Percentiles rank a stretch among this genome's conserved stretches.
Conservation (phyloP, 1,140 invertebrate species). For the Lordiphosa collinella region DNA sequence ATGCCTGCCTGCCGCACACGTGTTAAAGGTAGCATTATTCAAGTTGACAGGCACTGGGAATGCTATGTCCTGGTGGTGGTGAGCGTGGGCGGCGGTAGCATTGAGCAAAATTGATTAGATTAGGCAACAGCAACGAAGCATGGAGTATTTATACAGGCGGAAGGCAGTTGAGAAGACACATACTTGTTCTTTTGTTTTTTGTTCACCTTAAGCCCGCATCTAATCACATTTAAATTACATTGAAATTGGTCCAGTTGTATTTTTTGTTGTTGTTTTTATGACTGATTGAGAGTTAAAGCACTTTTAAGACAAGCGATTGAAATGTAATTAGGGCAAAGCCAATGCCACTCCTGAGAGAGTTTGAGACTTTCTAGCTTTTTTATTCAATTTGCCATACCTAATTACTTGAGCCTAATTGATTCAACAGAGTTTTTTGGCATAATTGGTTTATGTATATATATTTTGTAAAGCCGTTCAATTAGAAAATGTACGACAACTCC, state of each 20-base stretch:
- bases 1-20: conserved; percentile 39
- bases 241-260: conserved; percentile 27
- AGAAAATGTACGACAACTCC: conserved; percentile 1
- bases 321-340: conserved; percentile 74
- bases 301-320: conserved; percentile 63
- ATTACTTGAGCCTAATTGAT: conserved; percentile 53
- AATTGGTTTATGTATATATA: neutral
- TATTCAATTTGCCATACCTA: conserved; percentile 1
- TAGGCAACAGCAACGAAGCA: conserved; percentile 47
- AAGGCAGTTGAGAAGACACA: conserved; percentile 9
- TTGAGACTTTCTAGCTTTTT: conserved; percentile 1
- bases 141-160: conserved; percentile 29
- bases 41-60: conserved; percentile 51
- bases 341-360: conserved; percentile 38
- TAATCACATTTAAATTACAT: conserved; percentile 73
- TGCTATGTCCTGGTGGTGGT: conserved; percentile 20
- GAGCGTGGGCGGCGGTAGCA: conserved; percentile 26
- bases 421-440: conserved; percentile 5
- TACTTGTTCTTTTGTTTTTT: conserved; percentile 4
- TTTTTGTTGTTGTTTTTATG: conserved; percentile 25
- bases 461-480: neutral
- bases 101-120: conserved; percentile 70
- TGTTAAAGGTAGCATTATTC: conserved; percentile 69
- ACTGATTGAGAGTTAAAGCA: conserved; percentile 47
- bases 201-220: conserved; percentile 46